Evolutionary conservation across 2,797 vertebrate genomes (phyloP), one percentile per base, ranked within the genome.

Genomic region (Microctenopoma lineatum): DNA sequence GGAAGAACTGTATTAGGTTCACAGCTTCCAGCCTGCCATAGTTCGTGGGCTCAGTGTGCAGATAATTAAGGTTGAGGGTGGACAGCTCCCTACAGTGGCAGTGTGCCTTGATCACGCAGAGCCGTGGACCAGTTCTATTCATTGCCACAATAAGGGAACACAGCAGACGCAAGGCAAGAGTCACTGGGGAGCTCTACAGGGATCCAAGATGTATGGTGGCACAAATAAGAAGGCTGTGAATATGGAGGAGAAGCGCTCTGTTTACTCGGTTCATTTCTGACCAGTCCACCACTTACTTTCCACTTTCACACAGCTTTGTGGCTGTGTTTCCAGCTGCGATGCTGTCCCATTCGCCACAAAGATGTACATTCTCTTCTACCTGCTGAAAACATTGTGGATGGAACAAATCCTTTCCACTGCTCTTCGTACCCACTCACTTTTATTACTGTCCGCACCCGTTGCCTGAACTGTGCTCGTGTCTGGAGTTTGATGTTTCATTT

Each of bases 21-120:
- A 61, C 80, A 70, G 80, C 65, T 73, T 80, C 78, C 57, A 79
- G 85, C 66, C 78, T 80, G 83, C 83, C 76, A 75, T 79, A 70
- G 84, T 79, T 84, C 75, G 79, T 85, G 79, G 73, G 75, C 79
- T 83, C 74, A 71, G 80, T 59, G 83, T 85, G 85, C 70, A 84
- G 80, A 89, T 91, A 87, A 90, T 89, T 88, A 85, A 81, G 84
- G 86, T 75, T 87, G 86, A 88, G 87, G 85, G 83, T 85, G 90
- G 85, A 86, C 88, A 85, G 85, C 79, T 87, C 86, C 79, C 81
- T 46, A 55, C 72, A 79, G 88, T 25, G 72, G 51, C 74, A 1
- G 27, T 54, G 77, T 44, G 83, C 76, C 83, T 85, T 79, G 74
- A 81, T 84, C 79, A 73, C 21, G 45, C 70, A 59, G 81, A 62